phyloP scores from a whole-genome alignment of 2,888 invertebrate species.

The Brachyptera putata region DNA sequence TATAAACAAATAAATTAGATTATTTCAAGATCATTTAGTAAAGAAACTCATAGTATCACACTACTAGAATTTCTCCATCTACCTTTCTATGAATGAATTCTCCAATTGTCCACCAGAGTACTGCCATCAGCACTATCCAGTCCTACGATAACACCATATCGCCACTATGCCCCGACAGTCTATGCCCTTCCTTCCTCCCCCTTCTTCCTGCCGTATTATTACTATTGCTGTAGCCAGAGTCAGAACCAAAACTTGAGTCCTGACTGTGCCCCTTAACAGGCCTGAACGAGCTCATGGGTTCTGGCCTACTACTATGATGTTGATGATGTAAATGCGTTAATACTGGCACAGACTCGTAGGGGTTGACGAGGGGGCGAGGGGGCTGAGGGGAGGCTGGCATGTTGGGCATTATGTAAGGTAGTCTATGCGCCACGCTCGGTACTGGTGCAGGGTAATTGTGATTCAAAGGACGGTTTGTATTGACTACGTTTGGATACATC shows the following conservation, averaged over 20 bases:
- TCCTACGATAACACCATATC: constrained; percentile 32
- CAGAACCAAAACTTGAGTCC: constrained; percentile 77
- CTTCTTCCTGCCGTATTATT: constrained; percentile 69
- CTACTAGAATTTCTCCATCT: too few relatives aligned
- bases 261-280: constrained; percentile 60
- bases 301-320: constrained; percentile 37
- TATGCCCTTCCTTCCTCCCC: constrained; percentile 33
- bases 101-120: too few relatives aligned
- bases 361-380: constrained; percentile 40
- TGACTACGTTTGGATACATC: constrained; percentile 63
- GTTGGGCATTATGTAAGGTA: constrained; percentile 33
- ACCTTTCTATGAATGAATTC: too few relatives aligned
- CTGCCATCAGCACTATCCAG: too few relatives aligned
- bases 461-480: constrained; percentile 41
- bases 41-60: too few relatives aligned
- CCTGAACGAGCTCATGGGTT: constrained; percentile 42
- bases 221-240: constrained; percentile 82
- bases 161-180: constrained; percentile 31
- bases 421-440: constrained; percentile 32
- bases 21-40: not conserved
- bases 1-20: too few relatives aligned
- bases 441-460: constrained; percentile 33
- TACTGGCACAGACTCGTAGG: constrained; percentile 67
- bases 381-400: constrained; percentile 37
- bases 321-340: constrained; percentile 50